Percentiles rank a stretch among this genome's conserved stretches.
phyloP scores from a whole-genome alignment of 92 coral and sea anemone genomes.

The Zoanthus sociatus region DNA sequence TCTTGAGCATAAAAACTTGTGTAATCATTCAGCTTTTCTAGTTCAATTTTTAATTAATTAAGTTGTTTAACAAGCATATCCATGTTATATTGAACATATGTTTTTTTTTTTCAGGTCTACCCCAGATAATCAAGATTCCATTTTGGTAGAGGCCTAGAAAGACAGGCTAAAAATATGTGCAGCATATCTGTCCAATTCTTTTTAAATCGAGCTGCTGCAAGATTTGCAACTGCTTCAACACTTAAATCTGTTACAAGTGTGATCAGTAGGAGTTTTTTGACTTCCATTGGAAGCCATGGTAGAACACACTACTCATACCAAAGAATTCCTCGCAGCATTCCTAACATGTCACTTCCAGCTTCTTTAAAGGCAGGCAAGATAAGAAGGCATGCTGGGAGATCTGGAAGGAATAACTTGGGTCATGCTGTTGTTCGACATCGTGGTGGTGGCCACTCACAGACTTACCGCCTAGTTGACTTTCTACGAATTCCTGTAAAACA shows the following conservation, averaged over 20 bases:
- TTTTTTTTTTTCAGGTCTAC: not conserved
- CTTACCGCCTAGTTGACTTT: slow-evolving; percentile 92
- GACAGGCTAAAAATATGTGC: not conserved
- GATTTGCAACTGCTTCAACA: not conserved
- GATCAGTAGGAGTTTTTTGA: slow-evolving; percentile 63
- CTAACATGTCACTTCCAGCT: slow-evolving; percentile 88
- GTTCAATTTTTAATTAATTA: too few species aligned
- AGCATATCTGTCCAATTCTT: slow-evolving; percentile 2
- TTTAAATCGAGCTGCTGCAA: slow-evolving; percentile 14
- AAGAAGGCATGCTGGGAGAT: slow-evolving; percentile 81
- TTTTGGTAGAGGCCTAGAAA: not conserved
- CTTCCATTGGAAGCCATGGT: slow-evolving; percentile 73
- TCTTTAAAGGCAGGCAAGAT: slow-evolving; percentile 89
- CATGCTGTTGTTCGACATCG: slow-evolving; percentile 86
- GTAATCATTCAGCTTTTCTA: too few species aligned
- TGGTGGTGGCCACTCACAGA: slow-evolving; percentile 98
- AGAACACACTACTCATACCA: slow-evolving; percentile 88
- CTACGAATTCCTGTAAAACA: slow-evolving; percentile 75
- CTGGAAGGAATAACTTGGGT: slow-evolving; percentile 93
- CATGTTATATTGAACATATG: too few species aligned
- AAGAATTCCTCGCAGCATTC: slow-evolving; percentile 84
- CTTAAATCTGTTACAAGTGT: slow-evolving; percentile 48
- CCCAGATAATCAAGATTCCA: not conserved
- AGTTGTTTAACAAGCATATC: too few species aligned
- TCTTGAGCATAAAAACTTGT: too few species aligned